These are phyloP conservation scores for Halictus quadricinctus DNA, from an alignment of 2,888 invertebrate species.

Conservation along the genomic window DNA sequence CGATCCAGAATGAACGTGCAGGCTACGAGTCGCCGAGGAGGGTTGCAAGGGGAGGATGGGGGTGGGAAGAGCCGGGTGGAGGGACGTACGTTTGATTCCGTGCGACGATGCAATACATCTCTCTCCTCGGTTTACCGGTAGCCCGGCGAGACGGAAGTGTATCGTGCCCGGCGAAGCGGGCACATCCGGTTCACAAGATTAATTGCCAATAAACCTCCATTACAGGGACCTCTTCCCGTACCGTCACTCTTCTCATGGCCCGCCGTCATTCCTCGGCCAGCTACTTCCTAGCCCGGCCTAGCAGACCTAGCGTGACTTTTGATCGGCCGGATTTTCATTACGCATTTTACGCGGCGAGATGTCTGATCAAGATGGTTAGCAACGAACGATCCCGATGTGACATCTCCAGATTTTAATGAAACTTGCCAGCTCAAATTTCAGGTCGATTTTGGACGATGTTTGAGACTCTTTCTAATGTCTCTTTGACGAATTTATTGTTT, in stretches of 20 bases:
- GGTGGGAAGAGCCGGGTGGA: background rate
- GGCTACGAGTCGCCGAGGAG: background rate
- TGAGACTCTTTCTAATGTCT: no score
- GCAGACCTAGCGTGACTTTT: constrained; percentile 20
- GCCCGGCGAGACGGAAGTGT: constrained; percentile 71
- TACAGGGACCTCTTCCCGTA: constrained; percentile 68
- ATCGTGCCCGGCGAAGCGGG: constrained; percentile 73
- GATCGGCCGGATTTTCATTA: constrained; percentile 35
- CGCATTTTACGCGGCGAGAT: constrained; percentile 31
- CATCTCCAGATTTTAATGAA: background rate
- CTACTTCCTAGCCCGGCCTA: constrained; percentile 27
- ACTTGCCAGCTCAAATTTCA: no score
- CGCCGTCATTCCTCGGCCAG: constrained; percentile 43
- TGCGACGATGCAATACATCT: constrained; percentile 70
- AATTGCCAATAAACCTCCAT: constrained; percentile 76
- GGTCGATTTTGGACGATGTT: no score
- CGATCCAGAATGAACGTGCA: background rate
- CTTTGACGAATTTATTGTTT: no score
- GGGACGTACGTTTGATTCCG: constrained; percentile 69
- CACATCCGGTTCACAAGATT: constrained; percentile 73
- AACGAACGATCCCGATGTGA: background rate
- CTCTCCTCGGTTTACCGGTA: constrained; percentile 69
- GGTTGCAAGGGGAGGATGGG: background rate
- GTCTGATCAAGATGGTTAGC: background rate
- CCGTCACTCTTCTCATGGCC: constrained; percentile 68